Evolutionary conservation across 2,888 invertebrate species (phyloP), one percentile per base, ranked within the genome.

Genomic region (Blastobasis lacticolella): DNA sequence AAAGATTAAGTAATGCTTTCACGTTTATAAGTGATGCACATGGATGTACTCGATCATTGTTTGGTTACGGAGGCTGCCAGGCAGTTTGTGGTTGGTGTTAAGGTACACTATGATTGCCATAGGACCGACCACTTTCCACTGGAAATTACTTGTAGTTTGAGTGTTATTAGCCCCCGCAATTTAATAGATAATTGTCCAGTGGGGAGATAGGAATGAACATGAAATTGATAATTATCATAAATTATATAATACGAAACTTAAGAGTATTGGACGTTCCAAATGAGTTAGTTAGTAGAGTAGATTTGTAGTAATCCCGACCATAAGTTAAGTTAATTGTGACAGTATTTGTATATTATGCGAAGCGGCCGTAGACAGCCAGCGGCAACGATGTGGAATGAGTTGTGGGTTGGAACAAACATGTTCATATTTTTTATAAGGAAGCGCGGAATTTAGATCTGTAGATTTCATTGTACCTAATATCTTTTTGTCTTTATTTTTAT

Each of bases 111-210:
- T 42, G 56, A 54, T 46, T 42, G 48, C 1, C 55, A 47, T 45
- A 57, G 57, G 55, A 57, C 57, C 6, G 61, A 59, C 38, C 57
- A 61, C 41, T 53, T 38, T 56, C 55, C 51, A 50, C 50, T 37
- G 23, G 54, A 38, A 42, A 4, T 42, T n/a, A 42, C 4, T 42
- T 42, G 42, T 42, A 4, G 4, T 42, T n/a, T 42, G 4, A 5
- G 9, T 42, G 42, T 42, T 5, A 5, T 5, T n/a, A 42, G 42
- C 42, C 42, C 42, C 42, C 8, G 42, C 8, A n/a, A 42, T 4
- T 42, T 4, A 5, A n/a, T 5, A 7, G 9, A 4, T 42, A 7
- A 42, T 42, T 4, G 8, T 42, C 4, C 4, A n/a, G n/a, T 7
- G 42, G 42, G 42, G 42, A 42, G 5, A 42, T 8, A 42, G 42